phyloP scores from a whole-genome alignment of 2,888 invertebrate species.

The Fabriciana adippe region DNA sequence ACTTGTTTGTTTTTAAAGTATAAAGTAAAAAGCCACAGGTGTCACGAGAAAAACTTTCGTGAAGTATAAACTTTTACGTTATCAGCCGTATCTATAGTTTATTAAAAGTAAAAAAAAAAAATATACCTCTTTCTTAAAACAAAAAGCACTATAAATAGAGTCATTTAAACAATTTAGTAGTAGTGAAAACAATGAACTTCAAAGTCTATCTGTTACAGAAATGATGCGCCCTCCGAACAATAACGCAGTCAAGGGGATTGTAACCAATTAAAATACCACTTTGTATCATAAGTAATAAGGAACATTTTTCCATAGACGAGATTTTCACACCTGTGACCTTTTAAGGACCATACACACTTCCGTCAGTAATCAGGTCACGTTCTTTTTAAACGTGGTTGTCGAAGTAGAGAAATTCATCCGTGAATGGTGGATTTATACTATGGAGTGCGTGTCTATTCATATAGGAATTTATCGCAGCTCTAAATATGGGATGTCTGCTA shows the following conservation, averaged over 20 bases:
- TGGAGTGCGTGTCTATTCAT: constrained; percentile 44
- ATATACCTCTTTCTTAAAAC: background rate
- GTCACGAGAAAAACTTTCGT: too few relatives aligned
- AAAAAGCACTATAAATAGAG: constrained; percentile 22
- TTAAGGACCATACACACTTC: constrained; percentile 63
- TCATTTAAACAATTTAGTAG: constrained; percentile 41
- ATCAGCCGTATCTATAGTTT: too few relatives aligned
- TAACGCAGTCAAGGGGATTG: constrained; percentile 49
- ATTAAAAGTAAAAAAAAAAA: background rate
- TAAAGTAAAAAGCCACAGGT: too few relatives aligned
- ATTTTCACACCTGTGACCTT: constrained; percentile 59
- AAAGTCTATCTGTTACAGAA: constrained; percentile 56
- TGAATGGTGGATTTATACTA: constrained; percentile 42
- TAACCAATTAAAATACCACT: constrained; percentile 47
- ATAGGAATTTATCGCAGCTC: constrained; percentile 44
- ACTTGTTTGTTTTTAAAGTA: too few relatives aligned
- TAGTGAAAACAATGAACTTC: constrained; percentile 47
- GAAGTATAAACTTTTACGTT: too few relatives aligned
- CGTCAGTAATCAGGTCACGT: constrained; percentile 80
- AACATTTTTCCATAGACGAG: constrained; percentile 44
- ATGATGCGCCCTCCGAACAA: constrained; percentile 64
- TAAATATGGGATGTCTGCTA: constrained; percentile 32
- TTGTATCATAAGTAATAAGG: constrained; percentile 47
- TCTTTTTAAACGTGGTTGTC: constrained; percentile 71
- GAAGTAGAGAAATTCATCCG: constrained; percentile 47